Percentiles rank a stretch among this genome's conserved stretches.
phyloP scores from a whole-genome alignment of 2,888 invertebrate species.

The Xiphydria camelus region DNA sequence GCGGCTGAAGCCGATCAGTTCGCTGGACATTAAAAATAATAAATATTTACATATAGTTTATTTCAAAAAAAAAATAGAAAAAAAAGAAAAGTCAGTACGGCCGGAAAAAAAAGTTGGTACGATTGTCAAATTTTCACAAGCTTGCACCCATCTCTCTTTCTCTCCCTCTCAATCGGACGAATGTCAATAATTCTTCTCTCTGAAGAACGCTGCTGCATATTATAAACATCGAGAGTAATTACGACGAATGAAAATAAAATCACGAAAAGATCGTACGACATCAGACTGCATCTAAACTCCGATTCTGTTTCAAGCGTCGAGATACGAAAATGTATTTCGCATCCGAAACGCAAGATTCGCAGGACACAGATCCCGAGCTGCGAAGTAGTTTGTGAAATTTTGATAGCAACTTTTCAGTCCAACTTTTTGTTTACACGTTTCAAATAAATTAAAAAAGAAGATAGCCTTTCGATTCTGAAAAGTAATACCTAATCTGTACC shows the following conservation, averaged over 20 bases:
- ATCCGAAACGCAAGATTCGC: too few species aligned
- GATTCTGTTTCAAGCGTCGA: too few species aligned
- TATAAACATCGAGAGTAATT: too few species aligned
- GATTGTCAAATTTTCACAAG: conserved; percentile 42
- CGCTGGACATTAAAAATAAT: conserved; percentile 48
- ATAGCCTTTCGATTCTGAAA: not conserved
- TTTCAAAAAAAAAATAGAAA: conserved; percentile 41
- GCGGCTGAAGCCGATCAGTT: conserved; percentile 1
- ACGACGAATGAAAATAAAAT: too few species aligned
- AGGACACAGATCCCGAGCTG: not conserved
- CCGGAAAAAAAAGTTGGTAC: conserved; percentile 41
- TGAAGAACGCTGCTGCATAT: too few species aligned
- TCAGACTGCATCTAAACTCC: too few species aligned
- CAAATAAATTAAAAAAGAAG: conserved; percentile 31
- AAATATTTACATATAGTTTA: conserved; percentile 50
- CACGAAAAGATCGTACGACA: too few species aligned
- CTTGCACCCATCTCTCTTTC: not conserved
- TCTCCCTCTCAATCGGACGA: too few species aligned
- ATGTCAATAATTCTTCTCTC: too few species aligned
- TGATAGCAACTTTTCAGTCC: conserved; percentile 16
- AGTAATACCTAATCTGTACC: conserved; percentile 24
- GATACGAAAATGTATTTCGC: too few species aligned
- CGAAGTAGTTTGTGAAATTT: not conserved
- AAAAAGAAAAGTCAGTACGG: conserved; percentile 40
- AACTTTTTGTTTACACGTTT: conserved; percentile 19